Base-by-base conservation (phyloP, 1,140 invertebrate genomes). In the Zelostemma sp. region DNA sequence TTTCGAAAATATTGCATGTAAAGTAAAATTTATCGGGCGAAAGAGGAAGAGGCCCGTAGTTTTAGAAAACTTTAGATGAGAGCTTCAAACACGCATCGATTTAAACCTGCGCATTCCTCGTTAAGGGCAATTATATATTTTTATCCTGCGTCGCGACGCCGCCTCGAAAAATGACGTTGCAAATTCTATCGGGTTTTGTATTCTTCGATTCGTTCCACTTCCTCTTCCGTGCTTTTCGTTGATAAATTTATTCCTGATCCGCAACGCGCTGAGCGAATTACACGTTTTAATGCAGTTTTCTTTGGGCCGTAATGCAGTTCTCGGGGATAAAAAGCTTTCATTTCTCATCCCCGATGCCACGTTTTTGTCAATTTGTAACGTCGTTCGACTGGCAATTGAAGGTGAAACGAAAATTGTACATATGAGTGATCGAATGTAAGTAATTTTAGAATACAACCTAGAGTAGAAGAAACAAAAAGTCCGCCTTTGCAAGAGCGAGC, bases 401-500 rank as follows among this genome's bases (percentile, higher is more conserved):
- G n/a, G n/a, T 25, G 21, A 25, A 47, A 60, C n/a, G n/a, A 57
- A 68, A 74, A 72, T 28, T 59, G 60, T 63, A 55, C 47, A 63
- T 41, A 41, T 15, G 9, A 67, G 38, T 67, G 53, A 60, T 25
- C 35, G 31, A 69, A 33, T 61, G 67, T 67, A 59, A 41, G 61
- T 68, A 61, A 64, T 54, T 46, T 21, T 64, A 72, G 56, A 49
- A 61, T 68, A 62, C 17, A 60, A 18, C 31, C 47, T 65, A 65
- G 48, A 47, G 35, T 73, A 73, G 59, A 49, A 18, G 62, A 73
- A 63, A 12, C 60, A 33, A 47, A 65, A 55, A 41, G 47, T 53
- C 14, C 40, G 40, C n/a, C 68, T 50, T 50, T 53, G 54, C 48
- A 17, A 58, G 51, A 45, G 48, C 40, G 59, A 62, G 57, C 31